These are phyloP conservation scores for Calameuta idolon DNA, from an alignment of 2,888 invertebrate species.

Conservation along the genomic window DNA sequence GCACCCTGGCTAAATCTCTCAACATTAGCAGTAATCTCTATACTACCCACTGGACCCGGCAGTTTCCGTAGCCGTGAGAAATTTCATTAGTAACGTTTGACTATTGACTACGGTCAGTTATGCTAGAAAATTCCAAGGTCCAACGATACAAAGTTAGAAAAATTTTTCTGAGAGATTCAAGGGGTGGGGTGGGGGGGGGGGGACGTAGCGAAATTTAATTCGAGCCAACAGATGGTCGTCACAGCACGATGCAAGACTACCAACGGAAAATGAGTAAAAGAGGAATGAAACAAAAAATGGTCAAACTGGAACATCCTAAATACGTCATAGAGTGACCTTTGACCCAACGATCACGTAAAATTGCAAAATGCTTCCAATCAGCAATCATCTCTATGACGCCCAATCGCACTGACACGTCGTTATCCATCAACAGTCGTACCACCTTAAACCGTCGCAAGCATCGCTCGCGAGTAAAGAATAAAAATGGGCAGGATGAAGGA, in stretches of 20 bases:
- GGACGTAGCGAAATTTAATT: too few relatives aligned
- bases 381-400: too few relatives aligned
- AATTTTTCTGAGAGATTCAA: neutral
- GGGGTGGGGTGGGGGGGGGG: too few relatives aligned
- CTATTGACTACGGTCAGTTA: neutral
- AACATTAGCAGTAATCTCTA: neutral
- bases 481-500: neutral
- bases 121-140: neutral
- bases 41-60: neutral
- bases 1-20: neutral
- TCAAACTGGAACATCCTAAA: too few relatives aligned
- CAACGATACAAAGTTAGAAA: neutral
- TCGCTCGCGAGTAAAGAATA: neutral
- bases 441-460: neutral
- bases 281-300: too few relatives aligned
- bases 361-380: too few relatives aligned
- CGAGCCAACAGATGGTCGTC: too few relatives aligned
- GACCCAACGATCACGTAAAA: too few relatives aligned
- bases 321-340: too few relatives aligned
- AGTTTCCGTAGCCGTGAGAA: neutral
- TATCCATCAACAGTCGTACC: neutral
- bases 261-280: too few relatives aligned
- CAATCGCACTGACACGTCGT: neutral
- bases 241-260: too few relatives aligned
- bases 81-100: neutral